phyloP scores from a whole-genome alignment of 2,888 invertebrate species.

The Melinaea marsaeus region DNA sequence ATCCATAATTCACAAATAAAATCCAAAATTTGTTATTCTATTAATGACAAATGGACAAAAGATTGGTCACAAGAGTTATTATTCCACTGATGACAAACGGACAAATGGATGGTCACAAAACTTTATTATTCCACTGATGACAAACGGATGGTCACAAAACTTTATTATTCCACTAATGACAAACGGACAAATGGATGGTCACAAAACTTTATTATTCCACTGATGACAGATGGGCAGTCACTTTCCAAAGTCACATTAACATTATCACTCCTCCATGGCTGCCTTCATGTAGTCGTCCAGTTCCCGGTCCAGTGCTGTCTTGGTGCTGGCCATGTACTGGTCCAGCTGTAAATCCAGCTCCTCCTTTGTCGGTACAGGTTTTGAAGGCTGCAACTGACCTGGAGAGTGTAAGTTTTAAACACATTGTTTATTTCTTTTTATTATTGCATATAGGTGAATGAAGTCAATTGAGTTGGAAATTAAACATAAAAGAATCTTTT shows the following conservation, averaged over 20 bases:
- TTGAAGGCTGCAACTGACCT: constrained; percentile 43
- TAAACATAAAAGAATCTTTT: no score
- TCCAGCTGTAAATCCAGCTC: constrained; percentile 84
- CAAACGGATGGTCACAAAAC: neutral
- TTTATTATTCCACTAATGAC: no score
- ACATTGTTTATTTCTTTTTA: no score
- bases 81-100: no score
- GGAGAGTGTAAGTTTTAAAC: constrained; percentile 15
- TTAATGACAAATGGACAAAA: neutral
- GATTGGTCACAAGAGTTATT: no score
- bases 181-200: neutral
- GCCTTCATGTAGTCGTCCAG: constrained; percentile 74
- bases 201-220: no score
- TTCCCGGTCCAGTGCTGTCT: constrained; percentile 75
- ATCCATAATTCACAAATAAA: no score
- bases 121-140: no score
- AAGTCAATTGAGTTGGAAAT: no score
- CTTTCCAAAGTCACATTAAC: constrained; percentile 5
- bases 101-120: neutral
- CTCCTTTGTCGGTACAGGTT: constrained; percentile 69
- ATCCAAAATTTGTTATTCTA: no score
- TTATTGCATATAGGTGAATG: no score
- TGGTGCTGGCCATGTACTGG: constrained; percentile 83
- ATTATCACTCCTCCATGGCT: constrained; percentile 30
- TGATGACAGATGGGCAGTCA: neutral